Evolutionary conservation across 2,888 invertebrate species (phyloP), one percentile per base, ranked within the genome.

Genomic region (Drosophila borealis): DNA sequence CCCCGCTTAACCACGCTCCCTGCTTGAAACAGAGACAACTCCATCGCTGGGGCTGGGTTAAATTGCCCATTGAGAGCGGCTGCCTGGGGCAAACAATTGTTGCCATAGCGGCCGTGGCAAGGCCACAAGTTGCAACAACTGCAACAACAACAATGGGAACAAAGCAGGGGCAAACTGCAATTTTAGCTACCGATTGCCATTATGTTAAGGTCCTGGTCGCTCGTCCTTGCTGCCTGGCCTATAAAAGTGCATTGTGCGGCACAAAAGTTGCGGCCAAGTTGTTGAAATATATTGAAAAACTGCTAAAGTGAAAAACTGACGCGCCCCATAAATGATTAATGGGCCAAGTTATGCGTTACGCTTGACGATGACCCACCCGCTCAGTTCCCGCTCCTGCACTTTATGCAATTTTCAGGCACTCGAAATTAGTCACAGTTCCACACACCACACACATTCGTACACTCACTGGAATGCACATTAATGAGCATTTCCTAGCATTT

Each of bases 281-380:
- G 74, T 69, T 76, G 78, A 78, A 73, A 73, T 55, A 60, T 59
- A 53, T 59, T 51, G 61, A 69, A 68, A 69, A 46, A 78, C 60
- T 61, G 75, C 51, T 74, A 69, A 78, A 75, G 74, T 75, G 74
- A 78, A 78, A 56, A 74, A 77, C 72, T 72, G 74, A 55, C 33
- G 37, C 55, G 37, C 49, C 77, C 88, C 81, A 89, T 82, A 87
- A 89, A 88, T 88, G 88, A 90, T 88, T 85, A 89, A 88, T 89
- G 90, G 71, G 42, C 56, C 71, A 79, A 84, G 81, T 88, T 86
- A 55, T 55, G 72, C 59, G 42, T 66, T 46, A 45, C 45, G 48
- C 49, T 71, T 63, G 72, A 88, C 80, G 75, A 64, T 64, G 65
- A 45, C 51, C 51, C 62, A 33, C 8, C 19, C 11, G 72, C 29